phyloP scores from a whole-genome alignment of 1,140 invertebrate genomes.

The Pantala flavescens region DNA sequence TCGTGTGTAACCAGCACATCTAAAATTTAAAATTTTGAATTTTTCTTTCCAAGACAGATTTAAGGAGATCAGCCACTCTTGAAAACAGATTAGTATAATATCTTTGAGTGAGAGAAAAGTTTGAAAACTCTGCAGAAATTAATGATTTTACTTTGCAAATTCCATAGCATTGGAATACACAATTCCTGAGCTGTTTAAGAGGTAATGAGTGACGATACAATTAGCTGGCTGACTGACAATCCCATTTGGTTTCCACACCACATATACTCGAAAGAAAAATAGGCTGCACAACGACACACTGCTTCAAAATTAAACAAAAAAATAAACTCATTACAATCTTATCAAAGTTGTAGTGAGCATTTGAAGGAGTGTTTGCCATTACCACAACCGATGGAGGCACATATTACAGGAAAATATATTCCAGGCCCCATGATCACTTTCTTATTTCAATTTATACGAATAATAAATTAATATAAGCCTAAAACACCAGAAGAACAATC shows the following conservation, averaged over 20 bases:
- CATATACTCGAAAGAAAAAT: not conserved
- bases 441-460: not conserved
- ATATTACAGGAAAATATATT: not conserved
- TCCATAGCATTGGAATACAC: not conserved
- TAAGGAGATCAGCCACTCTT: not conserved
- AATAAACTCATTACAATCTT: slow-evolving; percentile 8
- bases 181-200: not conserved
- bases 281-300: not conserved
- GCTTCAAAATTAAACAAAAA: not conserved
- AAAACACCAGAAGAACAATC: not conserved
- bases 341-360: not conserved
- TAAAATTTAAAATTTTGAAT: not conserved
- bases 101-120: too few relatives aligned
- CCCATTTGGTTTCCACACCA: not conserved
- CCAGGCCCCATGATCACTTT: not conserved
- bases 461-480: not conserved
- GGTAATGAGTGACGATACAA: not conserved
- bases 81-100: not conserved
- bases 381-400: not conserved
- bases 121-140: too few relatives aligned
- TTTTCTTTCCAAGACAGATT: too few relatives aligned
- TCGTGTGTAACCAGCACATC: not conserved
- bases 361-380: not conserved
- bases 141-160: too few relatives aligned
- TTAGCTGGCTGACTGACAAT: not conserved